These are phyloP conservation scores for Nibea coibor DNA, from an alignment of 2,113 vertebrate species.

Conservation along the genomic window DNA sequence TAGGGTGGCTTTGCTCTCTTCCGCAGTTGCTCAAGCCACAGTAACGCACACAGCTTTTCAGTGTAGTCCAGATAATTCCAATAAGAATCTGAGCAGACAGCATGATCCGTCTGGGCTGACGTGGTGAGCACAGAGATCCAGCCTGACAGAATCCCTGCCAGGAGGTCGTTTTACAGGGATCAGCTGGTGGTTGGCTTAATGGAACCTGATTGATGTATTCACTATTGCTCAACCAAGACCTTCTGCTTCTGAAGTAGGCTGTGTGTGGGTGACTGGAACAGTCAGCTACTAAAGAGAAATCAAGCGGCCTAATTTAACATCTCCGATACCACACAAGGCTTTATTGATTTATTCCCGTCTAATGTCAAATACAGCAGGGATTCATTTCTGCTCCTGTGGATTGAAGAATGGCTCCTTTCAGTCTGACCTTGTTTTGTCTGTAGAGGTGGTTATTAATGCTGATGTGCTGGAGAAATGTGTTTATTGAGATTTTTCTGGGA, in stretches of 20 bases:
- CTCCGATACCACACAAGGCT: not conserved
- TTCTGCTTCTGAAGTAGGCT: slow-evolving; percentile 17
- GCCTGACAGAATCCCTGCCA: slow-evolving; percentile 3
- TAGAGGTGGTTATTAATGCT: not conserved
- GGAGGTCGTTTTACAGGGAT: slow-evolving; percentile 21
- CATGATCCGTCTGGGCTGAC: not conserved
- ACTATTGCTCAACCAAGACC: slow-evolving; percentile 30
- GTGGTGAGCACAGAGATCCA: not conserved
- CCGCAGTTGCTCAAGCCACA: not conserved
- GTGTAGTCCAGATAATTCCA: not conserved
- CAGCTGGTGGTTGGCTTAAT: slow-evolving; percentile 66
- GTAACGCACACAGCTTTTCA: no score
- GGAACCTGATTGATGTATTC: slow-evolving; percentile 65
- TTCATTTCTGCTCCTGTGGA: slow-evolving; percentile 16
- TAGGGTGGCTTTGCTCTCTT: not conserved
- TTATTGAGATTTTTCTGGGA: not conserved
- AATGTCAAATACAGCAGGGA: slow-evolving; percentile 7
- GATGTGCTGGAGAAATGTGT: not conserved
- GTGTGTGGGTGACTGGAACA: slow-evolving; percentile 6
- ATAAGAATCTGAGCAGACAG: not conserved
- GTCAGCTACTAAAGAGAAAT: slow-evolving; percentile 45
- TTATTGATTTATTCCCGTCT: slow-evolving; percentile 29
- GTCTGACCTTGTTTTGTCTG: not conserved
- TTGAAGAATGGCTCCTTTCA: slow-evolving; percentile 7
- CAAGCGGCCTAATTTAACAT: slow-evolving; percentile 37